Percentiles rank a stretch among this genome's conserved stretches.
phyloP scores from a whole-genome alignment of 2,113 vertebrate genomes.

The Sapayoa aenigma region DNA sequence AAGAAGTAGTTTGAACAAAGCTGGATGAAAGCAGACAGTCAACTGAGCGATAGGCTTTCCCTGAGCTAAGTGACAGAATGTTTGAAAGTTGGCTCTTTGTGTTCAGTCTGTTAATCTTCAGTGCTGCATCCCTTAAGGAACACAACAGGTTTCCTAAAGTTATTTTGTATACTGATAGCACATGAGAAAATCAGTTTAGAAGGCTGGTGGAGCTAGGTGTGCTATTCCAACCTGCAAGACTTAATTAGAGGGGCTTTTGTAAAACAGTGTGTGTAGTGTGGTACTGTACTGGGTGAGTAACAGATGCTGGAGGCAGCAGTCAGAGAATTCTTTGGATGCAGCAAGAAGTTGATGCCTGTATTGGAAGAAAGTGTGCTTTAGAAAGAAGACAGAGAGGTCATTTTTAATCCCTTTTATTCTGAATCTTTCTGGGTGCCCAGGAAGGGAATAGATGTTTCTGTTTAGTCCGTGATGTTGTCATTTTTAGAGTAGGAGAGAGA shows the following conservation, averaged over 20 bases:
- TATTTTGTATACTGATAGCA: neutral
- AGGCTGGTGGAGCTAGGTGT: neutral
- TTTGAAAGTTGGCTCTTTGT: constrained; percentile 1
- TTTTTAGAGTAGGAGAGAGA: neutral
- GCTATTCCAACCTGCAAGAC: neutral
- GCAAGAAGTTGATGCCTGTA: neutral
- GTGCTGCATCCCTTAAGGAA: neutral
- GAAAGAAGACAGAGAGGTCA: neutral
- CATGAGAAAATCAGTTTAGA: neutral
- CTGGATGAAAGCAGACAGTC: neutral
- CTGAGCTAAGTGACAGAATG: neutral
- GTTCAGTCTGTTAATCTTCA: neutral
- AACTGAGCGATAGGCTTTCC: neutral
- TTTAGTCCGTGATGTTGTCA: neutral
- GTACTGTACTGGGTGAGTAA: neutral
- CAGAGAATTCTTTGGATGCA: neutral
- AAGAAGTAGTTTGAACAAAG: neutral
- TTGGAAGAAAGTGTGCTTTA: neutral
- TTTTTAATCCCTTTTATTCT: neutral
- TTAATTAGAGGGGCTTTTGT: neutral
- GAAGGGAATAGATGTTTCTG: neutral
- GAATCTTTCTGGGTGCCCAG: neutral
- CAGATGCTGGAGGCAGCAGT: neutral
- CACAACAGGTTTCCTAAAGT: neutral
- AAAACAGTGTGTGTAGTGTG: neutral